These are phyloP conservation scores for Mylabris sibirica DNA, from an alignment of 2,888 invertebrate genomes.

Conservation along the genomic window DNA sequence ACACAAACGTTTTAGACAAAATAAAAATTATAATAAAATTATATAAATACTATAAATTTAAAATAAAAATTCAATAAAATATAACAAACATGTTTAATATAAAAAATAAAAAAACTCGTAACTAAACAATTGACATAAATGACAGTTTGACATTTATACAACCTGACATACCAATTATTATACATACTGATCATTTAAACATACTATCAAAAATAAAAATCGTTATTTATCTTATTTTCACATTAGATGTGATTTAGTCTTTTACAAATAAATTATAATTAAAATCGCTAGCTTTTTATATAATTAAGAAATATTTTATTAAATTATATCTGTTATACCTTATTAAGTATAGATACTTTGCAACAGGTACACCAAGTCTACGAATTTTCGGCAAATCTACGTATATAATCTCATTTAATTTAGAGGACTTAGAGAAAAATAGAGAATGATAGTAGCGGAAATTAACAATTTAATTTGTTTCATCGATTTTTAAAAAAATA, in stretches of 20 bases:
- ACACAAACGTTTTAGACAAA: not conserved
- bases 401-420: not conserved
- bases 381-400: not conserved
- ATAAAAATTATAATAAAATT: not conserved
- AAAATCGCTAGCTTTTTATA: not conserved
- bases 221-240: no score
- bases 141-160: not conserved
- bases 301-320: not conserved
- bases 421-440: no score
- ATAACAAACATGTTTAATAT: conserved; percentile 3
- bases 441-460: no score
- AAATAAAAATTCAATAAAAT: conserved; percentile 1
- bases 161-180: not conserved
- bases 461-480: no score
- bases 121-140: not conserved
- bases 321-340: not conserved
- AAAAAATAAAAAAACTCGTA: not conserved
- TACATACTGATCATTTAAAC: conserved; percentile 1
- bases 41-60: not conserved
- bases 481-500: no score
- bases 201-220: not conserved
- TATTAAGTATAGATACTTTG: not conserved
- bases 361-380: not conserved
- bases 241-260: no score
- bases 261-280: not conserved